Evolutionary conservation across 2,113 vertebrate genomes (phyloP).

Genomic region (Leptobrachium ailaonicum): DNA sequence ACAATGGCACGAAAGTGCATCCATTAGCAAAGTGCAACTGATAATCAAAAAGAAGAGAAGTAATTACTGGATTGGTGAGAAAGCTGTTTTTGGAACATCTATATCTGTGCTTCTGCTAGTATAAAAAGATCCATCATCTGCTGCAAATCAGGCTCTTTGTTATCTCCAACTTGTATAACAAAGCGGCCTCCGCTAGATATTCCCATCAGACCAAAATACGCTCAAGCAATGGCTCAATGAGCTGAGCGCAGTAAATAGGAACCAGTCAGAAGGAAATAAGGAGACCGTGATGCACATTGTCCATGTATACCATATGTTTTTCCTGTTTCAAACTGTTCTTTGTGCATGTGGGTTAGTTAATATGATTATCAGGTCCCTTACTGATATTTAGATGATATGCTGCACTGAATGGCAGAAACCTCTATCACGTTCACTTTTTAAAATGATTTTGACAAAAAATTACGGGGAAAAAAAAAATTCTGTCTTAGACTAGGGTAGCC

Average conservation of each 20-base stretch:
- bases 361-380: too few relatives aligned
- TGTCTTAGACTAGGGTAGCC: too few relatives aligned
- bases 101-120: conserved; percentile 13
- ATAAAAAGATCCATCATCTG: conserved; percentile 34
- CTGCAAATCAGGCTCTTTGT: conserved; percentile 55
- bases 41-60: conserved; percentile 50
- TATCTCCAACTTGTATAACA: conserved; percentile 16
- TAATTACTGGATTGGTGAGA: conserved; percentile 48
- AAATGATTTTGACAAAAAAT: too few relatives aligned
- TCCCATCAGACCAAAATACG: background rate
- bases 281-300: too few relatives aligned
- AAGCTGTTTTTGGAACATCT: conserved; percentile 51
- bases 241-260: background rate
- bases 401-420: too few relatives aligned
- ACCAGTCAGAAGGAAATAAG: background rate
- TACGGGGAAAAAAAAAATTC: too few relatives aligned
- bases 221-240: background rate
- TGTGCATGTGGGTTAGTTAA: too few relatives aligned
- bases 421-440: too few relatives aligned
- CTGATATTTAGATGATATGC: too few relatives aligned
- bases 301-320: too few relatives aligned
- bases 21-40: conserved; percentile 47
- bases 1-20: conserved; percentile 42
- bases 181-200: background rate
- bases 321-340: too few relatives aligned